Base-by-base conservation (phyloP, 2,888 invertebrate genomes). In the Philaethria dido region DNA sequence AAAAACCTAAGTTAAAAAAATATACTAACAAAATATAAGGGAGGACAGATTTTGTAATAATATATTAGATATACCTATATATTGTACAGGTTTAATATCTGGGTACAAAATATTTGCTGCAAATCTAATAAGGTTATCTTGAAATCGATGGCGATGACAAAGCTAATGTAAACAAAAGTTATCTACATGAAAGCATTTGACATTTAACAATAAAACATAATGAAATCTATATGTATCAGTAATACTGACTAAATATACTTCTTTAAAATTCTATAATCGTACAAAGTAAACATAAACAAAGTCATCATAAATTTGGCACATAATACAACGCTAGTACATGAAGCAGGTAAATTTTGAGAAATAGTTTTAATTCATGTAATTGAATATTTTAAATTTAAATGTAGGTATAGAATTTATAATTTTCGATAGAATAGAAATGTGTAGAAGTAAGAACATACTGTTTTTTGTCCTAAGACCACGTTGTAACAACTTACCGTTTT, bases 401-500 rank as follows among this genome's bases (percentile, higher is more conserved):
- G 8, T 29, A 47, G 18, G 13, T n/a, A 16, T 13, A 8, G 9
- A 60, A 18, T 29, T 45, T 29, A 60, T 18, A 44, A 60, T 47
- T 60, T 60, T 45, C 0, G 47, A 11, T 18, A 29, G 18, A 42
- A 50, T 39, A 29, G 44, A 59, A 65, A 3, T 13, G 33, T 36
- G 22, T 57, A n/a, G 44, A 60, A 13, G 20, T 42, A 20, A 42
- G 62, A 70, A 66, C 66, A 60, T 64, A 62, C 47, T 62, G 52
- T 60, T 62, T 70, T 69, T 68, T 66, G 47, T 47, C 29, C 42
- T 55, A 69, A 66, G 47, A 67, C 75, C 76, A 77, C 73, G 75
- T 74, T 76, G 75, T 74, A 72, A 68, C 57, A 69, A 87, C 92
- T 88, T 82, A 93, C 92, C 92, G 92, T 92, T 93, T 93, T 89